A percentile compares a stretch with the other conserved stretches of the same genome.
phyloP scores from a whole-genome alignment of 2,888 invertebrate genomes.

The Papilio protenor region DNA sequence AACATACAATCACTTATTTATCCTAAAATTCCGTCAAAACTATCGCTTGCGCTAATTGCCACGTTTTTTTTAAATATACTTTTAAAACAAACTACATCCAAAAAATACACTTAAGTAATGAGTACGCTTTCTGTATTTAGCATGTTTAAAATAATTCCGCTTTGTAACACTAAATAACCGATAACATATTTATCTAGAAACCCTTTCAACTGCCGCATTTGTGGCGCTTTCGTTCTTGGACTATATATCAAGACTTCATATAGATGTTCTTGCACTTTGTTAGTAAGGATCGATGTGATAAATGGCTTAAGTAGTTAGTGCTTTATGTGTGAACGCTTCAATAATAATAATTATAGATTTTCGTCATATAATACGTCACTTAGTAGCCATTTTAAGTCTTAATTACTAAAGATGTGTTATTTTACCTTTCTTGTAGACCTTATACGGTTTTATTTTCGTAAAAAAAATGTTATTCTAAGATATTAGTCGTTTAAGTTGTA shows the following conservation, averaged over 20 bases:
- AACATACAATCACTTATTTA: background rate
- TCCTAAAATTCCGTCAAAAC: background rate
- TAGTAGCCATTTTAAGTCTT: background rate
- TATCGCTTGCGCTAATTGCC: background rate
- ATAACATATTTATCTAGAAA: background rate
- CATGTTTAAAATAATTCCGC: background rate
- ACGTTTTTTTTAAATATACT: background rate
- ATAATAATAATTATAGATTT: conserved; percentile 2
- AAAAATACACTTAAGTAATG: background rate
- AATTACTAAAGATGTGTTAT: background rate
- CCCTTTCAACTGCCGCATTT: background rate
- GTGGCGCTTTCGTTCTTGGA: background rate
- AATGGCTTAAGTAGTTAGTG: conserved; percentile 3
- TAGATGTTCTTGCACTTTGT: background rate
- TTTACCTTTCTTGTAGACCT: background rate
- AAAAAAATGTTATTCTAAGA: background rate
- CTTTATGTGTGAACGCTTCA: conserved; percentile 3
- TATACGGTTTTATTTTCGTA: background rate
- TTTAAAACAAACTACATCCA: background rate
- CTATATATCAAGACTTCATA: background rate
- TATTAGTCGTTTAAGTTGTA: background rate
- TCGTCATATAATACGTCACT: background rate
- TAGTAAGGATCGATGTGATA: conserved; percentile 6
- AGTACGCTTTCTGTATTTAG: background rate
- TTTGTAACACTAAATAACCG: background rate